phyloP scores from a whole-genome alignment of 2,888 invertebrate genomes.

The Byasa hedistus region DNA sequence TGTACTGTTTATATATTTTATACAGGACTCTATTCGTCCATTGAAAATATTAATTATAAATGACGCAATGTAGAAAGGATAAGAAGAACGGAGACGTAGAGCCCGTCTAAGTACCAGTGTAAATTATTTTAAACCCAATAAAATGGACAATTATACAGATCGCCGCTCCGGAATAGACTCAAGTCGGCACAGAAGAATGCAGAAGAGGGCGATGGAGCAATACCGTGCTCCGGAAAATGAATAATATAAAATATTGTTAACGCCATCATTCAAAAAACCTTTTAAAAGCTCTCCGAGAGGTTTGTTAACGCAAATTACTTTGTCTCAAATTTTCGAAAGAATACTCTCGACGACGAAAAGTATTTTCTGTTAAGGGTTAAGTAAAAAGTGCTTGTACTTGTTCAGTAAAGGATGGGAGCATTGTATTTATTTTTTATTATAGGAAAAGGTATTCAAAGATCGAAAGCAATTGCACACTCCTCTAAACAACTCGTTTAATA shows the following conservation, averaged over 20 bases:
- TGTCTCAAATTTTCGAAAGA: constrained; percentile 1
- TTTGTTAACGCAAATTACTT: constrained; percentile 17
- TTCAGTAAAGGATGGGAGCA: too few species aligned
- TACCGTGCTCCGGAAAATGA: neutral
- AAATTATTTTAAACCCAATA: constrained; percentile 7
- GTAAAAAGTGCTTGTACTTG: neutral
- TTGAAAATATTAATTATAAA: too few species aligned
- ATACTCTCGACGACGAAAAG: neutral
- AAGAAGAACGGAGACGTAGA: too few species aligned
- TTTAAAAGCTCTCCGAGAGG: constrained; percentile 32
- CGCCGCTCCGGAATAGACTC: constrained; percentile 19
- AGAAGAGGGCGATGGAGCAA: neutral
- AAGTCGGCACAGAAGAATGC: neutral
- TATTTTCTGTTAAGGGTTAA: neutral
- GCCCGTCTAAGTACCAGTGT: too few species aligned
- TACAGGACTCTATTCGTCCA: too few species aligned
- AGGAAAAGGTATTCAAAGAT: too few species aligned
- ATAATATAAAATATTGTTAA: constrained; percentile 23
- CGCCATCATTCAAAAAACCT: constrained; percentile 23
- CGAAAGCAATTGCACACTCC: too few species aligned
- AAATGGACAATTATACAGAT: constrained; percentile 23
- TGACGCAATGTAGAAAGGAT: too few species aligned
- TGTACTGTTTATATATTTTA: too few species aligned
- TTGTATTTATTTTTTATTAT: too few species aligned
- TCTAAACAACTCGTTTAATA: too few species aligned